Conservation (phyloP, 2,797 vertebrate genomes). For the Tragelaphus eurycerus region DNA sequence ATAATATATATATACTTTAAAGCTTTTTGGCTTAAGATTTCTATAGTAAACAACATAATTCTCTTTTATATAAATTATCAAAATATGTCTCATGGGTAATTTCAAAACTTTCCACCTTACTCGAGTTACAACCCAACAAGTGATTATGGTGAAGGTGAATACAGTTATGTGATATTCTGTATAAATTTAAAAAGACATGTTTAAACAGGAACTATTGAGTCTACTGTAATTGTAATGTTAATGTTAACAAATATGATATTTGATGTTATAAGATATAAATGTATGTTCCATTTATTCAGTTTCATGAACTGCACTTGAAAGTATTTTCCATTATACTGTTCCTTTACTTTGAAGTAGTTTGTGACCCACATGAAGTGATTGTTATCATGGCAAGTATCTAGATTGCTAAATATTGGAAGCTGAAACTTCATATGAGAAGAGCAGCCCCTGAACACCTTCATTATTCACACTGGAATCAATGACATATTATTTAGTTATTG, state of each 20-base stretch:
- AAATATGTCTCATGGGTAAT: background rate
- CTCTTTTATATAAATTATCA: background rate
- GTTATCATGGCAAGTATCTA: slow-evolving; percentile 80
- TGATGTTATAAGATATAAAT: slow-evolving; percentile 49
- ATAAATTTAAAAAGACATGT: background rate
- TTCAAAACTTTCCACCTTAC: background rate
- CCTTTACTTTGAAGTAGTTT: slow-evolving; percentile 73
- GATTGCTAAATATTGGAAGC: slow-evolving; percentile 77
- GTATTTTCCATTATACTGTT: slow-evolving; percentile 60
- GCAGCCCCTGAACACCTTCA: slow-evolving; percentile 75
- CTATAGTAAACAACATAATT: background rate
- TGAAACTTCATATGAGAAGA: slow-evolving; percentile 78
- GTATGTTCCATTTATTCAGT: slow-evolving; percentile 65
- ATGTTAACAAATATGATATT: slow-evolving; percentile 36
- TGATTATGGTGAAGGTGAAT: background rate
- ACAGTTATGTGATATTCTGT: background rate
- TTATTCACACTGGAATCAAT: slow-evolving; percentile 79
- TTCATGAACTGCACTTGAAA: slow-evolving; percentile 67
- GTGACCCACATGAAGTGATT: slow-evolving; percentile 76
- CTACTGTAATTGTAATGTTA: background rate
- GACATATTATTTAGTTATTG: slow-evolving; percentile 76
- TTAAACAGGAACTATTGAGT: background rate
- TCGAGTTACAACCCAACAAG: background rate
- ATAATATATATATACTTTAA: background rate
- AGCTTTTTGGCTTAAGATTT: background rate